phyloP scores from a whole-genome alignment of 1,140 invertebrate genomes.

The Adoxophyes honmai region DNA sequence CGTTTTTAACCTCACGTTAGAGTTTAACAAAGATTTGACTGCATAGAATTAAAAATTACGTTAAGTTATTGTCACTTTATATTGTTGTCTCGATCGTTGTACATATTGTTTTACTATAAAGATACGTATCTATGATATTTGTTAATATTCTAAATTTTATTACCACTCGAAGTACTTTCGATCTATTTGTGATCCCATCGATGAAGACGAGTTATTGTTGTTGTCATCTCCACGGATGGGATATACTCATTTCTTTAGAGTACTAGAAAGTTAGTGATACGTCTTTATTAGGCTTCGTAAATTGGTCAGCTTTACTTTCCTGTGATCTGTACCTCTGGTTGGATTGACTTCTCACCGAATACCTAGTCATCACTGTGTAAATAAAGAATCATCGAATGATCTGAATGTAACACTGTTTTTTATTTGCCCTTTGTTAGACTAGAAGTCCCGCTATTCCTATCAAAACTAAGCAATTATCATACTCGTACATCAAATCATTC shows the following conservation, averaged over 20 bases:
- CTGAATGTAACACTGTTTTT: conserved; percentile 66
- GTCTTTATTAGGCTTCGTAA: conserved; percentile 44
- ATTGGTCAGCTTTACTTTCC: conserved; percentile 44
- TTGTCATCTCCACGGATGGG: conserved; percentile 21
- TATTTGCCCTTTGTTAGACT: conserved; percentile 26
- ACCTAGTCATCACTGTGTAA: conserved; percentile 61
- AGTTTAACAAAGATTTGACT: conserved; percentile 66
- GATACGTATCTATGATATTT: conserved; percentile 35
- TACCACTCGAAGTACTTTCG: conserved; percentile 27
- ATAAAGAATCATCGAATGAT: conserved; percentile 74
- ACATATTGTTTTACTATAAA: conserved; percentile 36
- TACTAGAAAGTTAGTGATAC: conserved; percentile 32
- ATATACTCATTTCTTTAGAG: conserved; percentile 17
- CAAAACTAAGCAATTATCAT: no score
- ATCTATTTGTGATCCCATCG: conserved; percentile 25
- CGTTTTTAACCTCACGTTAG: conserved; percentile 24
- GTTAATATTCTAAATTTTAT: conserved; percentile 60
- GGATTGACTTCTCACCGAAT: conserved; percentile 42
- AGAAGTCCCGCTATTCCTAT: no score
- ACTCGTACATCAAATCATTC: no score
- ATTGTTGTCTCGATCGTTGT: conserved; percentile 37
- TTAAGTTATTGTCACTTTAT: conserved; percentile 26
- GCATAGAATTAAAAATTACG: conserved; percentile 54
- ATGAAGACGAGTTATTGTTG: conserved; percentile 16
- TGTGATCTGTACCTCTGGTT: conserved; percentile 57